Conservation (phyloP, 2,888 invertebrate genomes). For the Tuberolachnus salignus region DNA sequence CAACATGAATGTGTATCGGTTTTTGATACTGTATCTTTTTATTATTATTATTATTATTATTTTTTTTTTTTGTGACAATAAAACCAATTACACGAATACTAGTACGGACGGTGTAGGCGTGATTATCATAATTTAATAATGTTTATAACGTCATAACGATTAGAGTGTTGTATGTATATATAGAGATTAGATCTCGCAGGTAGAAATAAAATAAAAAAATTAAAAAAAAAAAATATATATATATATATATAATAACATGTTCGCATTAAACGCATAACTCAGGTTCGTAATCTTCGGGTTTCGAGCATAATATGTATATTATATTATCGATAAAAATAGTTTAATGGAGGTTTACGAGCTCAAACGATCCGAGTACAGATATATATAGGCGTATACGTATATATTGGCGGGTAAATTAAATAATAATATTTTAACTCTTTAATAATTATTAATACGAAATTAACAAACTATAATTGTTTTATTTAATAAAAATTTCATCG, state of each 20-base stretch:
- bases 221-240: too few species aligned
- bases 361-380: not conserved
- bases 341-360: not conserved
- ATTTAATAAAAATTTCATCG: too few species aligned
- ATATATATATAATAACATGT: slow-evolving; percentile 42
- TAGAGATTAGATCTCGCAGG: slow-evolving; percentile 39
- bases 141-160: slow-evolving; percentile 49
- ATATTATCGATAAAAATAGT: slow-evolving; percentile 21
- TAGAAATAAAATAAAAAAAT: too few species aligned
- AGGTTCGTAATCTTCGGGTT: slow-evolving; percentile 28
- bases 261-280: slow-evolving; percentile 33
- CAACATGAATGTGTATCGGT: slow-evolving; percentile 45
- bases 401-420: slow-evolving; percentile 1
- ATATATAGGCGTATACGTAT: not conserved
- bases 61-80: slow-evolving; percentile 48
- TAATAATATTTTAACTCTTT: slow-evolving; percentile 15
- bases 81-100: slow-evolving; percentile 50
- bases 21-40: slow-evolving; percentile 22
- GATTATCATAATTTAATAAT: slow-evolving; percentile 54
- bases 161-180: slow-evolving; percentile 30
- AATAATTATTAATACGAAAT: too few species aligned
- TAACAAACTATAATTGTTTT: too few species aligned
- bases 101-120: slow-evolving; percentile 45
- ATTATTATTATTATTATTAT: slow-evolving; percentile 23
- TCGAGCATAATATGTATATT: slow-evolving; percentile 15